Evolutionary conservation across 30 jellyfish, hydroid and myxozoan species (phyloP).

Genomic region (Nemopilema nomurai): DNA sequence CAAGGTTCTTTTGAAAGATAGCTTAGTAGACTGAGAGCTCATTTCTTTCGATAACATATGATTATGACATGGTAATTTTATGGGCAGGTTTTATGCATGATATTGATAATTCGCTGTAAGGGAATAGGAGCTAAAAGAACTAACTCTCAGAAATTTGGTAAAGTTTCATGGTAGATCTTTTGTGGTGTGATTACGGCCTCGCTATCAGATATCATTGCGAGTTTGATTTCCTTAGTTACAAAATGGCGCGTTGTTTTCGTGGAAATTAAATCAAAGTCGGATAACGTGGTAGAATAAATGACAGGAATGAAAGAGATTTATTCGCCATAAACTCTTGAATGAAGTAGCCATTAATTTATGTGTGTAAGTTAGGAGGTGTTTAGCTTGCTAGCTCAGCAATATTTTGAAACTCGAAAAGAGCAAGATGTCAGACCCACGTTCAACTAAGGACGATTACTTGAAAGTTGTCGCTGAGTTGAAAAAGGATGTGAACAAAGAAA

Average conservation of each 20-base stretch:
- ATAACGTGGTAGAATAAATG: not conserved
- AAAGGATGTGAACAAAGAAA: slow-evolving; percentile 59
- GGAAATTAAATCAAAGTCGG: not conserved
- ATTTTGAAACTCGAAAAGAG: not conserved
- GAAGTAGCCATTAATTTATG: not conserved
- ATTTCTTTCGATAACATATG: too few species aligned
- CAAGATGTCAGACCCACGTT: slow-evolving; percentile 78
- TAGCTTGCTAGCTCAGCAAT: not conserved
- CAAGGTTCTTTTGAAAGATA: too few species aligned
- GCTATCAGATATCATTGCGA: too few species aligned
- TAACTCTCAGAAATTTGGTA: too few species aligned
- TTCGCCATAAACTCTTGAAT: not conserved
- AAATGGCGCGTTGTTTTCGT: slow-evolving; percentile 11
- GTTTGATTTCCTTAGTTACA: slow-evolving; percentile 12
- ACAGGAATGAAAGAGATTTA: not conserved
- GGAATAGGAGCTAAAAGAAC: too few species aligned
- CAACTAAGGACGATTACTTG: slow-evolving; percentile 59
- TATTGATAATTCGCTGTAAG: too few species aligned
- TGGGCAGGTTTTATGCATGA: too few species aligned
- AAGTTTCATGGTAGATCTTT: too few species aligned
- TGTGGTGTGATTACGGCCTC: too few species aligned
- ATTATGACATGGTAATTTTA: too few species aligned
- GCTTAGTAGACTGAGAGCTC: too few species aligned
- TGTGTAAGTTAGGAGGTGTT: not conserved
- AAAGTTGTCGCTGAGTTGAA: slow-evolving; percentile 40